phyloP scores from a whole-genome alignment of 2,888 invertebrate genomes.

The Phortica okadai region DNA sequence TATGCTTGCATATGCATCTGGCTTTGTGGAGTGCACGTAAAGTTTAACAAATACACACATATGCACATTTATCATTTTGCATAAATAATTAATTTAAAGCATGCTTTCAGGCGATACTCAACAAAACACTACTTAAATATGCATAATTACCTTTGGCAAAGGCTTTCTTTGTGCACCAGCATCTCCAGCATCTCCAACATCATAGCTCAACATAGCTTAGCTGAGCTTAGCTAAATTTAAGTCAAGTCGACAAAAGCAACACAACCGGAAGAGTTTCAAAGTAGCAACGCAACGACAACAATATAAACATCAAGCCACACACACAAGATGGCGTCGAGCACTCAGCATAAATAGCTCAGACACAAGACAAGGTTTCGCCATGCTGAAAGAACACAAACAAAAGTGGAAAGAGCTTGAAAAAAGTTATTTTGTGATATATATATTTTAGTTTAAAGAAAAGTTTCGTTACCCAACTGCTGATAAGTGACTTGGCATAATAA shows the following conservation, averaged over 20 bases:
- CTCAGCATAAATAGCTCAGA: slow-evolving; percentile 26
- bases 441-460: neutral
- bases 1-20: slow-evolving; percentile 2
- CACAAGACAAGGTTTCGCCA: neutral
- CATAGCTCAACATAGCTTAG: neutral
- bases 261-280: slow-evolving; percentile 55
- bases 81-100: slow-evolving; percentile 72
- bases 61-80: slow-evolving; percentile 55
- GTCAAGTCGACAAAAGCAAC: slow-evolving; percentile 45
- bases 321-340: slow-evolving; percentile 19
- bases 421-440: slow-evolving; percentile 4
- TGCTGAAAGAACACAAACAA: slow-evolving; percentile 20
- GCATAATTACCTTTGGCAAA: slow-evolving; percentile 70
- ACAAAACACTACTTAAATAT: slow-evolving; percentile 73
- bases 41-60: neutral
- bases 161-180: slow-evolving; percentile 4
- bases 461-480: neutral
- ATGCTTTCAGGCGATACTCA: slow-evolving; percentile 61
- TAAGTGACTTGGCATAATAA: neutral
- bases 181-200: neutral
- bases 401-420: neutral
- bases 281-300: neutral
- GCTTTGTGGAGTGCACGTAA: neutral
- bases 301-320: neutral
- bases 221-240: slow-evolving; percentile 31